Base-by-base conservation (phyloP, 2,113 vertebrate species). In the Myrmecophaga tridactyla region DNA sequence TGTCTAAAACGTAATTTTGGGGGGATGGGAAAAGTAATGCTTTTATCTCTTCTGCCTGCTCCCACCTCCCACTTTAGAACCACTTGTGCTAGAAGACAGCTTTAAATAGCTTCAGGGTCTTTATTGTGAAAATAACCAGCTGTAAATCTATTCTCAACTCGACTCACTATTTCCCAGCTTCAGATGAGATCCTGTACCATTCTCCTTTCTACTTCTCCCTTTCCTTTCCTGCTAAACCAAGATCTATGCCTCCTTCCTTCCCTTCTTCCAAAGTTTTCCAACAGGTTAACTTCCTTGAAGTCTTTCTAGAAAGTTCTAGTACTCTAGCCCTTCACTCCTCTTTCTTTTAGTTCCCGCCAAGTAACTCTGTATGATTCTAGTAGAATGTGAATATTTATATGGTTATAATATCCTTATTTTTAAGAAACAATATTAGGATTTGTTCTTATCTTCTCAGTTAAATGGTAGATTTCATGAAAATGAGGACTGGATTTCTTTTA, bases 391-490 rank as follows among this genome's bases (percentile, higher is more conserved):
- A 46, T 41, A 75, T 41, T 73, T 90, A 31, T 29, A 76, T 25
- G 21, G 20, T 39, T 41, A 11, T 78, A 39, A 56, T 56, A 56
- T 20, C 53, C 18, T 56, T 65, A 36, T 69, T 92, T 92, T 89
- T 85, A 63, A 89, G 75, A 82, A 86, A 70, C 15, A 53, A 7
- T 63, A n/a, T 13, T 36, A 85, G 15, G 48, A 36, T 6, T 5
- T 41, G 69, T 36, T 84, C 65, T 18, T 67, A 69, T 36, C 27
- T 41, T 46, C 43, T 46, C 17, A 43, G 31, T 41, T 96, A 80
- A 85, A 41, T 83, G n/a, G 67, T 6, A 83, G 48, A 73, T n/a
- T 83, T 90, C 29, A 27, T 93, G 39, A 76, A 91, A 96, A 91
- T 69, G 27, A 94, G 34, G 27, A 48, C 10, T 84, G 25, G 65